These are phyloP conservation scores for Orgyia antiqua DNA, from an alignment of 2,888 invertebrate species.

Conservation along the genomic window DNA sequence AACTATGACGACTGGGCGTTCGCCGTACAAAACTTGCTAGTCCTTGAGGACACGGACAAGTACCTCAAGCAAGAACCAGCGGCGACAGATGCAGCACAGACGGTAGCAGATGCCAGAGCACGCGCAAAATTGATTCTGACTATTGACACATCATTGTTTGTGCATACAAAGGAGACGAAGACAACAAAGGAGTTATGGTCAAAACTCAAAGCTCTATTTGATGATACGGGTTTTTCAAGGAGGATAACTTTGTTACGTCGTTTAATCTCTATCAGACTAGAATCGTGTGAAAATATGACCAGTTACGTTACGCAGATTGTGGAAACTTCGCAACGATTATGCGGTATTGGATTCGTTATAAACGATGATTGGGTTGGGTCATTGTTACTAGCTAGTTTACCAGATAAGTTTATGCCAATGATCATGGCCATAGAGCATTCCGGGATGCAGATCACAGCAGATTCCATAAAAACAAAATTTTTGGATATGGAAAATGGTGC, in stretches of 20 bases:
- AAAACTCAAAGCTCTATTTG: conserved; percentile 5
- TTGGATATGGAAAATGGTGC: no score
- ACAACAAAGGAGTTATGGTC: conserved; percentile 8
- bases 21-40: conserved; percentile 7
- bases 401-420: conserved; percentile 10
- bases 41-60: conserved; percentile 4
- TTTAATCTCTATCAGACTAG: conserved; percentile 12
- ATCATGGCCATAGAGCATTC: conserved; percentile 17
- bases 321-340: conserved; percentile 19
- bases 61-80: conserved; percentile 6
- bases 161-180: conserved; percentile 6
- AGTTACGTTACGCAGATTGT: conserved; percentile 23
- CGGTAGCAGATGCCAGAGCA: conserved; percentile 4
- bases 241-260: conserved; percentile 10
- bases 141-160: conserved; percentile 12
- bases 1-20: no score
- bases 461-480: conserved; percentile 5
- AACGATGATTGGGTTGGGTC: conserved; percentile 25
- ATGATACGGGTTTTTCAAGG: conserved; percentile 8
- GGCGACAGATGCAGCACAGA: conserved; percentile 7
- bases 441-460: conserved; percentile 7
- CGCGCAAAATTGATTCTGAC: conserved; percentile 14
- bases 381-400: conserved; percentile 17
- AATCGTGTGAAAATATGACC: conserved; percentile 12
- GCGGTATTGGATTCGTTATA: conserved; percentile 20